phyloP scores from a whole-genome alignment of 2,888 invertebrate species.

The Mesochorus sp. region DNA sequence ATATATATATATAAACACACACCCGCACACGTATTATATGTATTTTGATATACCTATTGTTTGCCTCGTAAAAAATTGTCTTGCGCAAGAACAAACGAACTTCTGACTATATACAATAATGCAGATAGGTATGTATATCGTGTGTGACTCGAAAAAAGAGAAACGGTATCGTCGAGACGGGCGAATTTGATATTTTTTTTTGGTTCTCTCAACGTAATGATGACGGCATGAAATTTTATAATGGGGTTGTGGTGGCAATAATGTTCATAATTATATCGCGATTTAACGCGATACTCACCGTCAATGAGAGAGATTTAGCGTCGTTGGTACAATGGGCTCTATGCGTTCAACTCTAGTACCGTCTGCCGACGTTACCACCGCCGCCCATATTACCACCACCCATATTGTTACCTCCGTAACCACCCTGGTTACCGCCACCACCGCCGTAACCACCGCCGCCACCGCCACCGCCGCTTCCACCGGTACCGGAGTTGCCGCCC shows the following conservation, averaged over 20 bases:
- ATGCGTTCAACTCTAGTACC: constrained; percentile 74
- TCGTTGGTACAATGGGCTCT: constrained; percentile 48
- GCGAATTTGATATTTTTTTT: constrained; percentile 17
- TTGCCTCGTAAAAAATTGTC: too few relatives aligned
- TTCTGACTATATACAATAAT: too few relatives aligned
- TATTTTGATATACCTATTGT: neutral
- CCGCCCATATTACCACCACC: constrained; percentile 81
- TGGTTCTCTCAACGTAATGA: neutral
- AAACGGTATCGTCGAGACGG: neutral
- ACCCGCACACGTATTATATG: neutral
- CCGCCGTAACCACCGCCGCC: constrained; percentile 83
- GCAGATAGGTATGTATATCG: too few relatives aligned
- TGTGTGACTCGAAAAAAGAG: neutral
- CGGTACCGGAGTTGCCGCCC: constrained; percentile 82
- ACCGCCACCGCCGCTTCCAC: constrained; percentile 77
- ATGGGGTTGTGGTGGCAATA: too few relatives aligned
- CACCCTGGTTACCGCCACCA: constrained; percentile 81
- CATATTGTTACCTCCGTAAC: constrained; percentile 80
- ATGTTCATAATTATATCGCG: neutral
- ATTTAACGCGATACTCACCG: constrained; percentile 73
- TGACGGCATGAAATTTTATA: too few relatives aligned
- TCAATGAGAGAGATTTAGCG: constrained; percentile 67
- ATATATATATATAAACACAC: too few relatives aligned
- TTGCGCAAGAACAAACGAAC: constrained; percentile 54
- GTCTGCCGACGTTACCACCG: constrained; percentile 80